phyloP scores from a whole-genome alignment of 1,140 invertebrate species.

The Drosophila pallidifrons region DNA sequence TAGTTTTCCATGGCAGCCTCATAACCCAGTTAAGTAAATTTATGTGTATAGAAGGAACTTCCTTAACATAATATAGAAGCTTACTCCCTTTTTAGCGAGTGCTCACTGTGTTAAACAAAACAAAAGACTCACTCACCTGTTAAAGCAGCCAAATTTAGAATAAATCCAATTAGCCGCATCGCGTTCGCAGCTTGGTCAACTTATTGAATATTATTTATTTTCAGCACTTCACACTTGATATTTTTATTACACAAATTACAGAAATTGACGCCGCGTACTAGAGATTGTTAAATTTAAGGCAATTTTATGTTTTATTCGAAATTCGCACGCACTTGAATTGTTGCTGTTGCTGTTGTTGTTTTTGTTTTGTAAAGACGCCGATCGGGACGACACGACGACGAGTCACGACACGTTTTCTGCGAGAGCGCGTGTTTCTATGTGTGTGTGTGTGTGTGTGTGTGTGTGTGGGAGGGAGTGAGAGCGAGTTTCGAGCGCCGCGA shows the following conservation, averaged over 20 bases:
- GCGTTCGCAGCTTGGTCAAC: slow-evolving; percentile 21
- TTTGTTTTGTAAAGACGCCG: slow-evolving; percentile 20
- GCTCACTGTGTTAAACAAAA: neutral
- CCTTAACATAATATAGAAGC: no score
- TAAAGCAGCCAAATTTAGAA: slow-evolving; percentile 75
- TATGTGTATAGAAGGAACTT: neutral
- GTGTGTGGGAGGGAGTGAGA: slow-evolving; percentile 15
- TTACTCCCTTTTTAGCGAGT: neutral
- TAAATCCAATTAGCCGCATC: slow-evolving; percentile 75
- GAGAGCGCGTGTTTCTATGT: slow-evolving; percentile 13
- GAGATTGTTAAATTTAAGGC: neutral
- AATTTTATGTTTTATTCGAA: slow-evolving; percentile 14
- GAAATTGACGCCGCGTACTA: neutral
- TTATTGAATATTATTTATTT: slow-evolving; percentile 34
- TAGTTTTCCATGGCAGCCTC: slow-evolving; percentile 13
- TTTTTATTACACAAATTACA: neutral
- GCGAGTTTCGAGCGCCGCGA: slow-evolving; percentile 1
- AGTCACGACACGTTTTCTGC: slow-evolving; percentile 23
- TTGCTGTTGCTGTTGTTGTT: slow-evolving; percentile 24
- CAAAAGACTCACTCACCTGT: slow-evolving; percentile 65
- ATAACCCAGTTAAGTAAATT: neutral
- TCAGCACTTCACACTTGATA: neutral
- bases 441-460: neutral
- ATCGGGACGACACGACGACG: slow-evolving; percentile 53
- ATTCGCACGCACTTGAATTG: slow-evolving; percentile 33